phyloP scores from a whole-genome alignment of 2,113 vertebrate genomes.

The Acanthisitta chloris region DNA sequence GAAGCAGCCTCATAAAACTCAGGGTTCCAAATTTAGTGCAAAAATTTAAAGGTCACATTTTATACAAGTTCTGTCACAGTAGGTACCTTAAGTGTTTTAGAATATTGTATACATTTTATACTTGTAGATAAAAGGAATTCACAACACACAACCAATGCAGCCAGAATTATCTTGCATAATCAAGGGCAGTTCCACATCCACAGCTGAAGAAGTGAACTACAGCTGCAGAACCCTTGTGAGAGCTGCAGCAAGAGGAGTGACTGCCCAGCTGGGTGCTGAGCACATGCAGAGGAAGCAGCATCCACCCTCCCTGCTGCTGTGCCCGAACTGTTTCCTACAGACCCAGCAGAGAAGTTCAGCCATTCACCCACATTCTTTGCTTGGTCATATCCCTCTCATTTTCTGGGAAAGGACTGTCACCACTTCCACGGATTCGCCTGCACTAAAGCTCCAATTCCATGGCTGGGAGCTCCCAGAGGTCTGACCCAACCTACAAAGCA shows the following conservation, averaged over 20 bases:
- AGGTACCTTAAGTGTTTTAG: background rate
- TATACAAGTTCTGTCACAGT: background rate
- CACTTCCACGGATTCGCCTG: background rate
- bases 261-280: background rate
- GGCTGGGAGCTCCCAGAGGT: fast-evolving
- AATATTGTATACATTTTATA: background rate
- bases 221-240: background rate
- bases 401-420: background rate
- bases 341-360: background rate
- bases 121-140: background rate
- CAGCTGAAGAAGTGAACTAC: background rate
- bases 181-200: background rate
- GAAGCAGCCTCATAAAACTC: background rate
- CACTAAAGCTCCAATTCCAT: background rate
- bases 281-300: background rate
- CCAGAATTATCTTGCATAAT: background rate
- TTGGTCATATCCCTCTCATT: background rate
- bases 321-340: background rate
- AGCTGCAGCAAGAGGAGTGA: background rate
- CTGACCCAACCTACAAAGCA: background rate
- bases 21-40: background rate
- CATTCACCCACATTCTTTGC: fast-evolving
- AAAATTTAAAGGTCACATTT: background rate
- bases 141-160: background rate
- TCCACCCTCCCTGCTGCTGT: background rate